Conservation (phyloP, 2,113 vertebrate genomes). For the Corythornis vintsioides region DNA sequence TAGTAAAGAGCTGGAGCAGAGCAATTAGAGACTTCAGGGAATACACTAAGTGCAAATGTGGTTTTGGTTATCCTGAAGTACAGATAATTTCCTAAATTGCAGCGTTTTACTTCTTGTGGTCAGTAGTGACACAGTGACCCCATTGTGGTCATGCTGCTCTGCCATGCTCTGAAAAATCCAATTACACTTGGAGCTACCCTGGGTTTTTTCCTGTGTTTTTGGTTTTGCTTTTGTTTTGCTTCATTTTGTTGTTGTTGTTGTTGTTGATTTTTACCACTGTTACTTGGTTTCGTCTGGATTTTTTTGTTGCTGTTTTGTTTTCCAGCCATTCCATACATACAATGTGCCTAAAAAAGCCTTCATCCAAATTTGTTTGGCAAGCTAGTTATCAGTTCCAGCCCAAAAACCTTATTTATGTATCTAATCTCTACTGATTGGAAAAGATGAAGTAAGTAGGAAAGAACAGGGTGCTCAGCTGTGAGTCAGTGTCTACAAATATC, state of each 20-base stretch:
- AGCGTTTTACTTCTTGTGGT: neutral
- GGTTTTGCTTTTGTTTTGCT: no score
- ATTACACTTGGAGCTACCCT: neutral
- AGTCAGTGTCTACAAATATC: neutral
- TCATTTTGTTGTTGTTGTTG: no score
- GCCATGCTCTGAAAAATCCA: neutral
- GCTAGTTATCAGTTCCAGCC: conserved; percentile 26
- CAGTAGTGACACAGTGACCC: conserved; percentile 28
- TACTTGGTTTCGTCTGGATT: no score
- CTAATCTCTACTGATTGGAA: conserved; percentile 45
- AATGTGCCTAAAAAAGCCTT: neutral
- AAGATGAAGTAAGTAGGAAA: conserved; percentile 50
- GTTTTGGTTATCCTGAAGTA: neutral
- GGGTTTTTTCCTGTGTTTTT: neutral
- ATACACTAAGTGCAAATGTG: neutral
- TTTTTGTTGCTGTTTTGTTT: neutral
- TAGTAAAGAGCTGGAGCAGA: conserved; percentile 17
- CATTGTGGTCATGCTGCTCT: neutral
- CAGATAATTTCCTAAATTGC: conserved; percentile 18
- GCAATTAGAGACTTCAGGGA: conserved; percentile 44
- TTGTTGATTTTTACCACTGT: no score
- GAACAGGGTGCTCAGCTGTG: neutral
- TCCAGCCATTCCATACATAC: neutral
- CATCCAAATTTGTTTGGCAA: neutral
- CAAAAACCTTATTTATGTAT: conserved; percentile 3